phyloP scores from a whole-genome alignment of 2,888 invertebrate species.

The Stenolophus ochropezus region DNA sequence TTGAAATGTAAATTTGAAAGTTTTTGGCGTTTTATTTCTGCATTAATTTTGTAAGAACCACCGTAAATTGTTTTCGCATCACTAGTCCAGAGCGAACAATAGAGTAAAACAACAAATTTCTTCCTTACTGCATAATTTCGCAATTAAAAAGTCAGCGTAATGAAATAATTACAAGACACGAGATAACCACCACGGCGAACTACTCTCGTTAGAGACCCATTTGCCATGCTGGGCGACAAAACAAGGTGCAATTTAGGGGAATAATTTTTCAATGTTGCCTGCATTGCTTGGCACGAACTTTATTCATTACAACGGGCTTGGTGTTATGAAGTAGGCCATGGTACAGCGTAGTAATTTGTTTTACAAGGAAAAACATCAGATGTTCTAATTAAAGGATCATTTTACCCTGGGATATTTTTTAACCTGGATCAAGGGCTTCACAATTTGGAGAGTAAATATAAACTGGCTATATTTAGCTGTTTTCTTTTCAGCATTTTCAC shows the following conservation, averaged over 20 bases:
- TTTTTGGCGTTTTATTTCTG: neutral
- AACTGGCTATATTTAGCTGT: neutral
- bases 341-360: conserved; percentile 42
- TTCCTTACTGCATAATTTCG: conserved; percentile 29
- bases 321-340: conserved; percentile 31
- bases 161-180: conserved; percentile 47
- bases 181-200: conserved; percentile 21
- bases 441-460: neutral
- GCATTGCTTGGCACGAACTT: conserved; percentile 47
- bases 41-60: neutral
- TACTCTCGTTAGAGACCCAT: conserved; percentile 52
- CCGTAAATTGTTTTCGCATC: conserved; percentile 31
- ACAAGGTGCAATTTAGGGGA: conserved; percentile 46
- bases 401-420: conserved; percentile 39
- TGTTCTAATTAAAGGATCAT: conserved; percentile 45
- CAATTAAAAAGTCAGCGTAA: conserved; percentile 33
- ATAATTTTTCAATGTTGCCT: conserved; percentile 43
- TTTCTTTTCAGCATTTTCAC: too few relatives aligned
- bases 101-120: conserved; percentile 27
- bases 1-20: neutral
- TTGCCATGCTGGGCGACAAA: conserved; percentile 4
- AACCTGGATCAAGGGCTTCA: neutral
- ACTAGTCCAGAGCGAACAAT: neutral
- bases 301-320: conserved; percentile 57
- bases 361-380: conserved; percentile 40